Evolutionary conservation across 2,888 invertebrate species (phyloP).

Genomic region (Uropetala carovei): DNA sequence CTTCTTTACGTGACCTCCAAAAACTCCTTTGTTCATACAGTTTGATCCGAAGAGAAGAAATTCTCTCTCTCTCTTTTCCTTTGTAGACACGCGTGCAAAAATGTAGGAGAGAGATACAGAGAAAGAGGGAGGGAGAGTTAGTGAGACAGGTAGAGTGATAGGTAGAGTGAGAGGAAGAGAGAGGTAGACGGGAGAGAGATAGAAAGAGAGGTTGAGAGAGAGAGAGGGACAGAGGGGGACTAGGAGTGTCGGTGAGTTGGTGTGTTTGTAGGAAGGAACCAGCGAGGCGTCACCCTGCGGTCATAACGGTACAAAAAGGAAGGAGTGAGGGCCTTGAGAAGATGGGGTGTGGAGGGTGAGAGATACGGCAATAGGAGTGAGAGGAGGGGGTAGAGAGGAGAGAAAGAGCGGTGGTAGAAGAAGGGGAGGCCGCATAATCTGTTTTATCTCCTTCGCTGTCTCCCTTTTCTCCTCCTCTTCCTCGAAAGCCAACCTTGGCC

Average conservation of each 20-base stretch:
- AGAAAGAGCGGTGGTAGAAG: neutral
- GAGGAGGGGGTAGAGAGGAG: neutral
- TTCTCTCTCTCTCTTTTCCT: neutral
- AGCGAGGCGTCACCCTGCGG: slow-evolving; percentile 49
- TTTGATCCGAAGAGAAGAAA: neutral
- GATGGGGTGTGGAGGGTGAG: neutral
- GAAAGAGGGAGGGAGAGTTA: neutral
- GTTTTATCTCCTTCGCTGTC: neutral
- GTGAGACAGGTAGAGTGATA: neutral
- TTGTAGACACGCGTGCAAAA: neutral
- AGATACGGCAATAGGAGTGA: neutral
- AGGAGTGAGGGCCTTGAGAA: slow-evolving; percentile 4
- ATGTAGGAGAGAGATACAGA: too few species aligned
- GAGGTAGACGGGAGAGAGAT: neutral
- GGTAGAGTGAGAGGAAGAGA: neutral
- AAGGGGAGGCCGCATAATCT: neutral
- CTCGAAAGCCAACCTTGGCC: slow-evolving; percentile 13
- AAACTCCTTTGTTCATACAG: neutral
- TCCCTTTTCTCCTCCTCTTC: neutral
- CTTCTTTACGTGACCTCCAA: neutral
- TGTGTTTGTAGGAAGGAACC: slow-evolving; percentile 47
- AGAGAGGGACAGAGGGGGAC: neutral
- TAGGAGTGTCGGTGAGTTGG: neutral
- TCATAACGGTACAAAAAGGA: slow-evolving; percentile 46
- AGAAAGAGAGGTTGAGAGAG: neutral